A percentile compares a stretch with the other conserved stretches of the same genome.
These are phyloP conservation scores for Pterostichus niger DNA, from an alignment of 2,888 invertebrate genomes.

Conservation along the genomic window DNA sequence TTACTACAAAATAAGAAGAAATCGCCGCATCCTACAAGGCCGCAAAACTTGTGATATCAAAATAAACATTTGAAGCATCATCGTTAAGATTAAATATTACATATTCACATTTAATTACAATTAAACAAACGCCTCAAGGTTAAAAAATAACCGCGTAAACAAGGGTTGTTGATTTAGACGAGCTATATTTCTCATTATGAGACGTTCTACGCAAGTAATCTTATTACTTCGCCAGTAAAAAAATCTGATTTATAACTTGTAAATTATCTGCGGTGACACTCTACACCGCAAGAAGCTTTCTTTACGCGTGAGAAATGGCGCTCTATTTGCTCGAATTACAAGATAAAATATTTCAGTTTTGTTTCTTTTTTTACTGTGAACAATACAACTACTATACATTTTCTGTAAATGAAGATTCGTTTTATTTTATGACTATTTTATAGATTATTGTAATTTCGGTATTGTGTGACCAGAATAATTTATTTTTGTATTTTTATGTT, in stretches of 20 bases:
- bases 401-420: not conserved
- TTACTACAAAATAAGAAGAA: constrained; percentile 8
- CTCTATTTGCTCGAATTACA: constrained; percentile 1
- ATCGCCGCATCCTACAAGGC: not conserved
- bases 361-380: not conserved
- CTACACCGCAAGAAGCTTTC: not conserved
- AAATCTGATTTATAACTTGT: constrained; percentile 39
- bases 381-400: not conserved
- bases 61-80: not conserved
- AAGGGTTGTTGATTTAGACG: constrained; percentile 35
- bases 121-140: constrained; percentile 1
- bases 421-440: no score
- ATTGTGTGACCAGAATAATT: no score
- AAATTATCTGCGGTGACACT: constrained; percentile 26
- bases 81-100: constrained; percentile 12
- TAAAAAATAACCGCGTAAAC: constrained; percentile 5
- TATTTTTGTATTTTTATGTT: no score
- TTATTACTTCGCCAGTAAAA: constrained; percentile 1
- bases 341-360: not conserved
- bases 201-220: constrained; percentile 18
- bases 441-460: no score
- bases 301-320: constrained; percentile 26
- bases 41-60: constrained; percentile 17
- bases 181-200: not conserved
- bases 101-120: constrained; percentile 1